Percentiles rank a stretch among this genome's conserved stretches.
Conservation (phyloP, 2,113 vertebrate species). For the Gambusia affinis region DNA sequence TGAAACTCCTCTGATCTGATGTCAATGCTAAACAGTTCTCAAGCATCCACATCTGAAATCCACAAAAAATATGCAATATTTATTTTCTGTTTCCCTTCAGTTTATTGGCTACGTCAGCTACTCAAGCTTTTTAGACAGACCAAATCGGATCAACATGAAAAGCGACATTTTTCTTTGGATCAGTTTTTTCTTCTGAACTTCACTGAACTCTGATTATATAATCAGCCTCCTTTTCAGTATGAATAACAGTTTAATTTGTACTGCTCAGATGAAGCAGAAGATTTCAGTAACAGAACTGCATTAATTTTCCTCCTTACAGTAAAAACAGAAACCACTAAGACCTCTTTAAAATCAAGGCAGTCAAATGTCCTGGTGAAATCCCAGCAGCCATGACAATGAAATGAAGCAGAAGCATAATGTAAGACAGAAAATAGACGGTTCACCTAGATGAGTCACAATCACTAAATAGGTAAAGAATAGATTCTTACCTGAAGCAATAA, state of each 20-base stretch:
- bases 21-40: too few relatives aligned
- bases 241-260: slow-evolving; percentile 5
- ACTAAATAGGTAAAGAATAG: background rate
- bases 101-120: background rate
- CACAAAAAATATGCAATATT: background rate
- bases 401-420: background rate
- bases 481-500: background rate
- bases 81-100: background rate
- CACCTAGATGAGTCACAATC: slow-evolving; percentile 7
- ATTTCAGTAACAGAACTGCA: background rate
- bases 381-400: background rate
- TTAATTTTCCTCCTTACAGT: slow-evolving; percentile 25
- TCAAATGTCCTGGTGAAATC: slow-evolving; percentile 1
- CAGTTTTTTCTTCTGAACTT: background rate
- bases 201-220: slow-evolving; percentile 4
- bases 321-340: slow-evolving; percentile 14
- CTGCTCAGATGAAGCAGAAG: background rate
- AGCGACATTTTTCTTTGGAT: too few relatives aligned
- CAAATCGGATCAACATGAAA: too few relatives aligned
- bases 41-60: too few relatives aligned
- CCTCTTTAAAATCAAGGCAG: slow-evolving; percentile 1
- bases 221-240: background rate
- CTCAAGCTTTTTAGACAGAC: too few relatives aligned
- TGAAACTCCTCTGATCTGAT: too few relatives aligned
- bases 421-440: background rate